Evolutionary conservation across 2,113 vertebrate genomes (phyloP), one percentile per base, ranked within the genome.

Genomic region (Sylvietta virens): DNA sequence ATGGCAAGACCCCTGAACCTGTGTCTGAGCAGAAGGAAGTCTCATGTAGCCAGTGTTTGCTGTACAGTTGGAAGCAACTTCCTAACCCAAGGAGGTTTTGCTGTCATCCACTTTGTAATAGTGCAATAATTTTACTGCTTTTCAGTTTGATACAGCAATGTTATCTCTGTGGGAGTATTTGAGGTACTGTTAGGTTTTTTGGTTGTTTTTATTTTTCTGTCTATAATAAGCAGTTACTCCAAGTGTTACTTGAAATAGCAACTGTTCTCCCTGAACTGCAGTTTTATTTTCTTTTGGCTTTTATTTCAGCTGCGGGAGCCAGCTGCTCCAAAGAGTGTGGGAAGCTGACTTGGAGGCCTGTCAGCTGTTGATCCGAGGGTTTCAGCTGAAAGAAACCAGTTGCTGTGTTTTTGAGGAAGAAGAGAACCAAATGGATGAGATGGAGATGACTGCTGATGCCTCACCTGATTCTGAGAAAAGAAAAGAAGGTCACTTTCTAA

Each of bases 261-360:
- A 81, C 90, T 91, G 54, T 95, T 96, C 44, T 96, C 51, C 64
- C 86, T 82, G 57, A 95, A 70, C 86, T 71, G 62, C 73, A 35
- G 31, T 92, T 95, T 95, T 91, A 56, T 96, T 95, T 97, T 97
- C 82, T 83, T 93, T 82, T 97, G 95, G 94, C 88, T 92, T 94
- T 96, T 92, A 84, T 95, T 97, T 95, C 94, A 99, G 99, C 92
- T 98, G 97, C 9, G 71, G 97, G 84, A 98, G 97, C 92, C 98
- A 98, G 2, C 97, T 98, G 82, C 95, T 99, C 92, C 98, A 98
- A 80, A 98, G 97, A 94, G 98, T 99, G 92, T 99, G 98, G 98
- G 98, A 98, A 93, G 98, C 98, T 13, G 99, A 99, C 97, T 96
- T 98, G 96, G 98, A 99, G 97, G 98, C 98, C 11, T 99, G 99